phyloP scores from a whole-genome alignment of 1,140 invertebrate species.

The Triops longicaudatus region DNA sequence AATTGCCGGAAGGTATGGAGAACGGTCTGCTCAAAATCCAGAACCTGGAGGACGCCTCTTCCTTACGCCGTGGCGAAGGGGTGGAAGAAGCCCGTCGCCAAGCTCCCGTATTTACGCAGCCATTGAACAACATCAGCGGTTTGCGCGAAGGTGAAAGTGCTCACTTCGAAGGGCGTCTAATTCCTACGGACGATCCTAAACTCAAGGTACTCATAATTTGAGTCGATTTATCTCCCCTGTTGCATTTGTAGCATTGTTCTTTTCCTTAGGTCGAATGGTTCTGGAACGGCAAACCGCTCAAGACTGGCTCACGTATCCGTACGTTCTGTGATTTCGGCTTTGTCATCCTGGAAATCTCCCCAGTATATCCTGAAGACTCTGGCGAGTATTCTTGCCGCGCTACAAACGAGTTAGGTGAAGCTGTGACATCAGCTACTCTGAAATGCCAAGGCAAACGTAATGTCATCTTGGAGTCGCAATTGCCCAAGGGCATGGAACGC shows the following conservation, averaged over 20 bases:
- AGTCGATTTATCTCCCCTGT: not conserved
- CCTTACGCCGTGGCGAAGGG: slow-evolving; percentile 59
- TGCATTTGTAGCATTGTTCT: not conserved
- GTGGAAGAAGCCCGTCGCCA: slow-evolving; percentile 61
- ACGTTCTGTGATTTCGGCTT: slow-evolving; percentile 94
- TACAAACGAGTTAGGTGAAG: slow-evolving; percentile 75
- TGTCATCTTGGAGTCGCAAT: slow-evolving; percentile 82
- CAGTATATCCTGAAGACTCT: slow-evolving; percentile 88
- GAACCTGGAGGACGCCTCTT: slow-evolving; percentile 76
- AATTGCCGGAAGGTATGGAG: slow-evolving; percentile 89
- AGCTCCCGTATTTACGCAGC: slow-evolving; percentile 83
- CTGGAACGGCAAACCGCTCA: slow-evolving; percentile 83
- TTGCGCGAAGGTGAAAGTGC: slow-evolving; percentile 82
- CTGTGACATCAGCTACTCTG: slow-evolving; percentile 82
- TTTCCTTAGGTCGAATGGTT: slow-evolving; percentile 75
- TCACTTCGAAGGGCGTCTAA: slow-evolving; percentile 88
- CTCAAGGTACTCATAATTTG: slow-evolving; percentile 57
- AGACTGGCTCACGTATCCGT: slow-evolving; percentile 79
- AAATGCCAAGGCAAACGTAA: slow-evolving; percentile 76
- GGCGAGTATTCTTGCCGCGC: slow-evolving; percentile 89
- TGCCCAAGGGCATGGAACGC: slow-evolving; percentile 84
- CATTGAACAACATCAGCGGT: slow-evolving; percentile 74
- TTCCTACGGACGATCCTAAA: slow-evolving; percentile 87
- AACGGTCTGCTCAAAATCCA: slow-evolving; percentile 85
- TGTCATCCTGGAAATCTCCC: slow-evolving; percentile 85